Conservation (phyloP, 1,140 invertebrate genomes). For the Caenorhabditis elegans region DNA sequence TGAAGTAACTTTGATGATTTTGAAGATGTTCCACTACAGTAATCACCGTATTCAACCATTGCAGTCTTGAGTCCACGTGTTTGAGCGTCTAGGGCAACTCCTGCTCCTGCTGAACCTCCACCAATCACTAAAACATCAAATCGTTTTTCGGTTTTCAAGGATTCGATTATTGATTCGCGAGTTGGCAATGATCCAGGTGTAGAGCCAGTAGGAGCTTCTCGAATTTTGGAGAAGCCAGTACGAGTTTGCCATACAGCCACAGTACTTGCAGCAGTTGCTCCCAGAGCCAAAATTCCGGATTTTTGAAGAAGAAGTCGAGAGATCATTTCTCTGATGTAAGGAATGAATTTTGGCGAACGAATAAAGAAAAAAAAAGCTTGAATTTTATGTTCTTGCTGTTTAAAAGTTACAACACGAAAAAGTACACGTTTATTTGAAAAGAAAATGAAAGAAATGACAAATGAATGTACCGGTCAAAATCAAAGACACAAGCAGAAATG, state of each 20-base stretch:
- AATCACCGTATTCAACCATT: constrained; percentile 93
- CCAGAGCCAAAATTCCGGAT: background rate
- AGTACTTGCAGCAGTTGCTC: background rate
- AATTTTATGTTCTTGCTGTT: too few relatives aligned
- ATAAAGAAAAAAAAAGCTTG: too few relatives aligned
- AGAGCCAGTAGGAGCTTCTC: background rate
- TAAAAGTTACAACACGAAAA: too few relatives aligned
- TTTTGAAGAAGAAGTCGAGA: background rate
- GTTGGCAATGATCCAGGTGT: background rate
- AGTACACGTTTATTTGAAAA: background rate
- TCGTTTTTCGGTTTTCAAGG: constrained; percentile 49
- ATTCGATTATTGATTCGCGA: background rate
- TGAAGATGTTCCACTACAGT: constrained; percentile 93
- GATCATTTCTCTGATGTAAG: too few relatives aligned
- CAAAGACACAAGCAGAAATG: constrained; percentile 20
- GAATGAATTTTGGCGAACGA: too few relatives aligned
- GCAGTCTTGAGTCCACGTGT: constrained; percentile 93
- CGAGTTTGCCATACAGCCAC: background rate
- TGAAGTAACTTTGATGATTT: constrained; percentile 94
- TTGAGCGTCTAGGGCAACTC: constrained; percentile 85
- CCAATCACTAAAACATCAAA: constrained; percentile 95
- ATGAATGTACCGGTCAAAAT: background rate
- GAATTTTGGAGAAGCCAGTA: background rate
- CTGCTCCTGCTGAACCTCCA: constrained; percentile 83
- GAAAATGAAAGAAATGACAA: background rate